Evolutionary conservation across 2,797 vertebrate genomes (phyloP).

Genomic region (Gobionotothen gibberifrons): DNA sequence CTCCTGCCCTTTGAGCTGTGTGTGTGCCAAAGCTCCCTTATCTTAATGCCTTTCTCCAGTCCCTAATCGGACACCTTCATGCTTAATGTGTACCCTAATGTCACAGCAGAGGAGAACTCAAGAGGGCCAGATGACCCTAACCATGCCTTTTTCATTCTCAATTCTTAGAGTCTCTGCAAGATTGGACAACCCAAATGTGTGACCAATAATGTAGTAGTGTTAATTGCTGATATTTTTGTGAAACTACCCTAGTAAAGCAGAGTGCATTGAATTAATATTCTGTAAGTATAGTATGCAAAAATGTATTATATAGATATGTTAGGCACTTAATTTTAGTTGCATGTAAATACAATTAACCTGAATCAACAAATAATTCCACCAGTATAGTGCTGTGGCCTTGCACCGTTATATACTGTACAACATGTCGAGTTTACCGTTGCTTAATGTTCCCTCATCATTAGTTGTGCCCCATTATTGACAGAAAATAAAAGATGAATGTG

Average conservation of each 20-base stretch:
- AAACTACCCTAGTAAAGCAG: not conserved
- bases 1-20: slow-evolving; percentile 25
- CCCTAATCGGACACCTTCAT: not conserved
- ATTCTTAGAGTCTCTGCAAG: not conserved
- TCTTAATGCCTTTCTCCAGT: slow-evolving; percentile 22
- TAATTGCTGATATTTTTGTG: slow-evolving; percentile 3
- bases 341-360: slow-evolving; percentile 36
- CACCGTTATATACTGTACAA: slow-evolving; percentile 34
- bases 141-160: not conserved
- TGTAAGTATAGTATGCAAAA: slow-evolving; percentile 2
- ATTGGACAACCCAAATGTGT: not conserved
- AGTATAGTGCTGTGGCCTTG: slow-evolving; percentile 23
- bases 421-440: slow-evolving; percentile 48
- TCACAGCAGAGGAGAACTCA: not conserved
- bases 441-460: slow-evolving; percentile 69
- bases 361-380: slow-evolving; percentile 14
- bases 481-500: slow-evolving; percentile 78
- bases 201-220: slow-evolving; percentile 8
- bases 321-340: not conserved
- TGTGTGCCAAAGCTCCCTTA: slow-evolving; percentile 16
- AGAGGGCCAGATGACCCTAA: slow-evolving; percentile 8
- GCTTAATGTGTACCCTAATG: slow-evolving; percentile 17
- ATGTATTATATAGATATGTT: slow-evolving; percentile 8
- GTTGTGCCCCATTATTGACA: slow-evolving; percentile 67
- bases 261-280: slow-evolving; percentile 8